Conservation (phyloP, 2,888 invertebrate genomes). For the Tipula lateralis region DNA sequence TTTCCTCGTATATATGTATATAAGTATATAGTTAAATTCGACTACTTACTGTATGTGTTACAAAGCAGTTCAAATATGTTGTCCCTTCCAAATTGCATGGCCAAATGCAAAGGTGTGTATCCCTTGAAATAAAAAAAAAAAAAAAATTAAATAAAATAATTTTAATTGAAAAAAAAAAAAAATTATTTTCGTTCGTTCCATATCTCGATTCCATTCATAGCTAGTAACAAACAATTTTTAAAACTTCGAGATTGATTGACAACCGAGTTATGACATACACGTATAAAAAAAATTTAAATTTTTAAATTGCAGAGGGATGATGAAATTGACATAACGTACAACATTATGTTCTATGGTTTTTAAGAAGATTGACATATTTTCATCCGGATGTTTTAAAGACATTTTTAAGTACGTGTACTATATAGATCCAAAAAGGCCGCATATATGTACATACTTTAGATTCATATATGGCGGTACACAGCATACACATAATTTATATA, state of each 20-base stretch:
- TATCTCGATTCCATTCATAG: not conserved
- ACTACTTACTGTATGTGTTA: slow-evolving; percentile 81
- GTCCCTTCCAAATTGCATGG: slow-evolving; percentile 85
- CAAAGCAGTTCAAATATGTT: slow-evolving; percentile 83
- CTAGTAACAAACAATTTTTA: not conserved
- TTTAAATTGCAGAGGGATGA: not conserved
- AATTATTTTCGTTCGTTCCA: not conserved
- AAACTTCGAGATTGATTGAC: not conserved
- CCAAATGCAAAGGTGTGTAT: slow-evolving; percentile 88
- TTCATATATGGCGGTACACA: not conserved
- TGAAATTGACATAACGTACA: not conserved
- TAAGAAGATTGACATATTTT: slow-evolving; percentile 1
- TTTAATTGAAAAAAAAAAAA: not conserved
- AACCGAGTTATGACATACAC: not conserved
- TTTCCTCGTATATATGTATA: too few species aligned
- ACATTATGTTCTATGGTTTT: slow-evolving; percentile 1
- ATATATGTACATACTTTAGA: not conserved
- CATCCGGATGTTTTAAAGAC: not conserved
- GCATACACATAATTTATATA: not conserved
- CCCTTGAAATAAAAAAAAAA: slow-evolving; percentile 61
- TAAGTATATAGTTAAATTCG: not conserved
- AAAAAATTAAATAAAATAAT: not conserved
- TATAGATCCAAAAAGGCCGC: not conserved
- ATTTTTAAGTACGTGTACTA: not conserved
- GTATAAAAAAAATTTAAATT: not conserved